A percentile compares a stretch with the other conserved stretches of the same genome.
phyloP scores from a whole-genome alignment of 2,797 vertebrate genomes.

The Mormyrus proboscirostris region DNA sequence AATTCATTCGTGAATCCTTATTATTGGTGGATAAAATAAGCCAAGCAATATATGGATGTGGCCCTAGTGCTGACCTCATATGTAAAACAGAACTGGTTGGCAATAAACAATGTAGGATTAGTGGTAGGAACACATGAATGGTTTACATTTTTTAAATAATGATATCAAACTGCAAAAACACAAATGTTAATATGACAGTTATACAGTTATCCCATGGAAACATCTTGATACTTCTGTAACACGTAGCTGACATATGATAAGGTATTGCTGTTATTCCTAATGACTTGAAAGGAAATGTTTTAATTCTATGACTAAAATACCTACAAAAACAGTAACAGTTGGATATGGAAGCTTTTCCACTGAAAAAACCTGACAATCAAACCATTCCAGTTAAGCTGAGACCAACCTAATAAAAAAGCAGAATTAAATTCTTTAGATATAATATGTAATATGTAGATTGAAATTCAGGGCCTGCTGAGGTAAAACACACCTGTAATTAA shows the following conservation, averaged over 20 bases:
- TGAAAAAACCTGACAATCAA: constrained; percentile 1
- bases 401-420: not conserved
- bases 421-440: not conserved
- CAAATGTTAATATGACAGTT: not conserved
- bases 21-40: not conserved
- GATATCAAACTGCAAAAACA: not conserved
- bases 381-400: not conserved
- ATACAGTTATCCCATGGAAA: not conserved
- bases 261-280: not conserved
- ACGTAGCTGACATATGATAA: not conserved
- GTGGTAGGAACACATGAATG: not conserved
- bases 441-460: not conserved
- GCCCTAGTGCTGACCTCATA: not conserved
- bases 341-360: not conserved
- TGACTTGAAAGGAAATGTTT: not conserved
- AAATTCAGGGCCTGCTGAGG: not conserved
- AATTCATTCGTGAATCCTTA: not conserved
- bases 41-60: not conserved
- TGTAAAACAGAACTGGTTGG: not conserved
- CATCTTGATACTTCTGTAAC: not conserved
- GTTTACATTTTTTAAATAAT: not conserved
- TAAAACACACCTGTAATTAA: not conserved
- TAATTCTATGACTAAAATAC: not conserved
- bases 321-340: not conserved
- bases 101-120: not conserved